Percentiles rank a stretch among this genome's conserved stretches.
Conservation (phyloP, 2,113 vertebrate genomes). For the Tympanuchus pallidicinctus region DNA sequence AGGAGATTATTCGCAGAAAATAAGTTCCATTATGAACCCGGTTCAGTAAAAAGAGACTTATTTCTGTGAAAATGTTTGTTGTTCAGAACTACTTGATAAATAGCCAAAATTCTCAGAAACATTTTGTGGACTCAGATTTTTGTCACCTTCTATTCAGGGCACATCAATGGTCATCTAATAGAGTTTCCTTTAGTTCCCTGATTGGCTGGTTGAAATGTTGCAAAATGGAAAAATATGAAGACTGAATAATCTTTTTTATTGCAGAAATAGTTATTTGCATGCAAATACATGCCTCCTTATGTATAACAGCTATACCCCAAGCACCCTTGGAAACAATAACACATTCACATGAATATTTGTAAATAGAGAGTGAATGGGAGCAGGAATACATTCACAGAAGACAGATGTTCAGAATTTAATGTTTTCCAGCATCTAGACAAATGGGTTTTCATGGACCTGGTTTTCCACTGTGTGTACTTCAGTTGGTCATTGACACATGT, state of each 20-base stretch:
- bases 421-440: background rate
- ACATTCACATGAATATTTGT: background rate
- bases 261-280: background rate
- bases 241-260: background rate
- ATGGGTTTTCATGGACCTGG: background rate
- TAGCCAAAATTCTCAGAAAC: background rate
- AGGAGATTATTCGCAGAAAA: background rate
- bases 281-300: background rate
- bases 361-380: background rate
- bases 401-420: background rate
- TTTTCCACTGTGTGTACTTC: background rate
- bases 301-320: background rate
- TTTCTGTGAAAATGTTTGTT: background rate
- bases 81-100: background rate
- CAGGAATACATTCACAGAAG: background rate
- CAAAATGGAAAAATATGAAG: slow-evolving; percentile 9
- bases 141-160: background rate
- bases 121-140: background rate
- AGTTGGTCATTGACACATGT: background rate
- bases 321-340: background rate
- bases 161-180: background rate
- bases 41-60: background rate
- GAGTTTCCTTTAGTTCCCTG: background rate
- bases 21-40: background rate
- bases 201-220: background rate